These are phyloP conservation scores for Holothuria glaberrima DNA, from an alignment of 35 echinoderm and acorn worm species.

Conservation along the genomic window DNA sequence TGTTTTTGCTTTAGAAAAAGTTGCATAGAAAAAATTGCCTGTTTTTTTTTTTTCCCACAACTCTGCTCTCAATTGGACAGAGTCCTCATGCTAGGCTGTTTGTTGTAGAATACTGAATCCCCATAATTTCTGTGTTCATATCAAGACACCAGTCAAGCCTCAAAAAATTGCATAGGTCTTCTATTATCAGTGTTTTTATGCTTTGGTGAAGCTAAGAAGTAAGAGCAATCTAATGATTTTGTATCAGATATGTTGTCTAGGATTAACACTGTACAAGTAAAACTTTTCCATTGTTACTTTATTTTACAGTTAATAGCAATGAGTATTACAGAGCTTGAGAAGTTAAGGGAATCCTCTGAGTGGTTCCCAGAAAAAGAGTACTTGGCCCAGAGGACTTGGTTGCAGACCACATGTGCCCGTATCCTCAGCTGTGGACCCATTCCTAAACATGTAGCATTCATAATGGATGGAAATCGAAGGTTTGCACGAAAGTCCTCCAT, in stretches of 20 bases:
- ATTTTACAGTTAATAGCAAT: background rate
- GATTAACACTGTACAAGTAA: too few relatives aligned
- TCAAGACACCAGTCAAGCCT: too few relatives aligned
- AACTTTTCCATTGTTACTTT: background rate
- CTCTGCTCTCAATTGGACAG: too few relatives aligned
- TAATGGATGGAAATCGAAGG: constrained; percentile 98
- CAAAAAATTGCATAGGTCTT: background rate
- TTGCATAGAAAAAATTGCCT: too few relatives aligned
- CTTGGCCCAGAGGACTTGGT: constrained; percentile 82
- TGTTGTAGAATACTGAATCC: too few relatives aligned
- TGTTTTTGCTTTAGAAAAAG: too few relatives aligned
- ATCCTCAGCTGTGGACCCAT: constrained; percentile 81
- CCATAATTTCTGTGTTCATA: too few relatives aligned
- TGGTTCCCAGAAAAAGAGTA: constrained; percentile 95
- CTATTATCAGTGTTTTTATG: background rate
- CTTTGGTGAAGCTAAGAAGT: background rate
- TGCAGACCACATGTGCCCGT: constrained; percentile 71
- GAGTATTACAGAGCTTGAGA: constrained; percentile 24
- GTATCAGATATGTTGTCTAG: background rate
- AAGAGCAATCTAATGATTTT: background rate
- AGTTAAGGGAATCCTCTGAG: constrained; percentile 60
- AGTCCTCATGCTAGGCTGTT: too few relatives aligned
- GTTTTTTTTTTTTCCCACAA: too few relatives aligned
- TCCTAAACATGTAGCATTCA: constrained; percentile 90
- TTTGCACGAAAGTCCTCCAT: constrained; percentile 83